Conservation (phyloP, 2,113 vertebrate species). For the Dinomys branickii region DNA sequence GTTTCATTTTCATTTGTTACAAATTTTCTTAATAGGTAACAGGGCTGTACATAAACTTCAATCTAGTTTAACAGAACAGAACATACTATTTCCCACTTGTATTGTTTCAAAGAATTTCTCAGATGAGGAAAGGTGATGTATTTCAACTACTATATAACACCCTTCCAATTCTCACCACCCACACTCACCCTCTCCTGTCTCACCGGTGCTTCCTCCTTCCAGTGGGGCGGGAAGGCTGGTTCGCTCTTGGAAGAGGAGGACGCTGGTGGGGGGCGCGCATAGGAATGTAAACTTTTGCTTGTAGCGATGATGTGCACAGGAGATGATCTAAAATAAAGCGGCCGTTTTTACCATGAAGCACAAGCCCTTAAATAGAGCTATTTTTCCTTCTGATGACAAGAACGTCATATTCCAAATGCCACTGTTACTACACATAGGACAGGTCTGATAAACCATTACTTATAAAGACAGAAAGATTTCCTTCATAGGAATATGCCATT, state of each 20-base stretch:
- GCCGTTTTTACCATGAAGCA: conserved; percentile 21
- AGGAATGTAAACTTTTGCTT: conserved; percentile 99
- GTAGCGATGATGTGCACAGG: conserved; percentile 98
- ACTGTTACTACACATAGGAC: background rate
- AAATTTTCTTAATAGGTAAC: background rate
- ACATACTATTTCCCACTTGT: background rate
- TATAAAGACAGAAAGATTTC: background rate
- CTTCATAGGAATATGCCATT: background rate
- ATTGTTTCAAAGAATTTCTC: conserved; percentile 26
- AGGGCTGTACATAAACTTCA: background rate
- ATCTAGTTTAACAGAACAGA: conserved; percentile 15
- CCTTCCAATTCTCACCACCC: conserved; percentile 21
- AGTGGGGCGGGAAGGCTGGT: conserved; percentile 89
- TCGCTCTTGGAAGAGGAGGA: conserved; percentile 90
- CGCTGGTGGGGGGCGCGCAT: conserved; percentile 96
- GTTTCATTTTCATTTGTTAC: background rate
- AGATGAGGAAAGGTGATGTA: background rate
- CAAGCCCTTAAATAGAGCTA: conserved; percentile 21
- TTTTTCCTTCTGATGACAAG: conserved; percentile 37
- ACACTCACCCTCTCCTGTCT: conserved; percentile 89
- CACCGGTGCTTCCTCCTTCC: conserved; percentile 89
- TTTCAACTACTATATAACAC: background rate
- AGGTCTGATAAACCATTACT: background rate
- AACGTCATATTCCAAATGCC: background rate
- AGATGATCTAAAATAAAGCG: conserved; percentile 91